Percentiles rank a stretch among this genome's conserved stretches.
phyloP scores from a whole-genome alignment of 2,888 invertebrate genomes.

The Heliconius aoede region DNA sequence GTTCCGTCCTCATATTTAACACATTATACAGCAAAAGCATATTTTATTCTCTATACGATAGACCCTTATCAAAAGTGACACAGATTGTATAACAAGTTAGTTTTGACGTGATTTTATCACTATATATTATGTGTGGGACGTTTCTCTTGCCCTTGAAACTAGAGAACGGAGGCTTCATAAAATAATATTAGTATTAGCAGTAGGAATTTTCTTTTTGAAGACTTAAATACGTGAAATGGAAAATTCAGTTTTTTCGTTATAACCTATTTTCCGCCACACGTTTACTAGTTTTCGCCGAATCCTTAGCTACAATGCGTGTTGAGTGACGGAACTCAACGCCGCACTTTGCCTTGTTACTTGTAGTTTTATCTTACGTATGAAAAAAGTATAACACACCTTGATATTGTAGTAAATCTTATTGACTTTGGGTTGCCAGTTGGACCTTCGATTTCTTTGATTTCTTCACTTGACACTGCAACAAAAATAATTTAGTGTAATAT shows the following conservation, averaged over 20 bases:
- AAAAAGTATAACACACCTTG: constrained; percentile 60
- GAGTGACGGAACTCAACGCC: too few relatives aligned
- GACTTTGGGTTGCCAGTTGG: constrained; percentile 70
- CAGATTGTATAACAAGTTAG: constrained; percentile 49
- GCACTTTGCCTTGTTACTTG: too few relatives aligned
- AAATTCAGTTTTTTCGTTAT: too few relatives aligned
- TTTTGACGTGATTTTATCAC: constrained; percentile 44
- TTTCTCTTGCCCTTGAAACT: not conserved
- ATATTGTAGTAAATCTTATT: constrained; percentile 73
- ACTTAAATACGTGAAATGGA: too few relatives aligned
- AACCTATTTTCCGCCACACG: too few relatives aligned
- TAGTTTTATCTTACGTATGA: not conserved
- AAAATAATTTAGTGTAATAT: constrained; percentile 40
- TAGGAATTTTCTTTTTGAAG: too few relatives aligned
- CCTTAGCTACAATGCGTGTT: too few relatives aligned
- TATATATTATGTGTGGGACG: constrained; percentile 29
- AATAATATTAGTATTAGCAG: not conserved
- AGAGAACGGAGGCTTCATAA: not conserved
- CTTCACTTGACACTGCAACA: constrained; percentile 77
- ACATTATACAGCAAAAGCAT: constrained; percentile 35
- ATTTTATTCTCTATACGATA: constrained; percentile 29
- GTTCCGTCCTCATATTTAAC: constrained; percentile 18
- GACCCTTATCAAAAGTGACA: constrained; percentile 51
- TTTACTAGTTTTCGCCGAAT: too few relatives aligned
- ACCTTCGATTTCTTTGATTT: constrained; percentile 71